Percentiles rank a stretch among this genome's conserved stretches.
phyloP scores from a whole-genome alignment of 2,888 invertebrate genomes.

The Pycnomerus fuliginosus region DNA sequence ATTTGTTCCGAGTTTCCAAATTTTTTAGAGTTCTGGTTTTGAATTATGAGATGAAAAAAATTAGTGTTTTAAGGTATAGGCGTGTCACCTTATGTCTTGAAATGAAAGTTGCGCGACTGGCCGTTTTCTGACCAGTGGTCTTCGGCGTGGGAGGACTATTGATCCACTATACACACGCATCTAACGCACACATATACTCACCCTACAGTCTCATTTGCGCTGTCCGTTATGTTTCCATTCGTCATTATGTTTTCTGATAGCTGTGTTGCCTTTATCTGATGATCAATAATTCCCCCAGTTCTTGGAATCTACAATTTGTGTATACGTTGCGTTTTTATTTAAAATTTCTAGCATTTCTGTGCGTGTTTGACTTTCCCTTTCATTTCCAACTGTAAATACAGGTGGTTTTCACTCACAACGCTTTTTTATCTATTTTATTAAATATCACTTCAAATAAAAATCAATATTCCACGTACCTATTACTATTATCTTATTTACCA shows the following conservation, averaged over 20 bases:
- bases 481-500: constrained; percentile 38
- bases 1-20: no score
- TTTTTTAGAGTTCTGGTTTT: no score
- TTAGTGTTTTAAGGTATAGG: constrained; percentile 43
- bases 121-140: constrained; percentile 53
- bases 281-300: constrained; percentile 51
- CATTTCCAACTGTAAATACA: constrained; percentile 36
- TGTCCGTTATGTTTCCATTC: constrained; percentile 52
- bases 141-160: constrained; percentile 53
- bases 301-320: constrained; percentile 41
- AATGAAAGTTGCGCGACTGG: constrained; percentile 52
- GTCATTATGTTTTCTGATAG: constrained; percentile 52
- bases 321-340: constrained; percentile 39
- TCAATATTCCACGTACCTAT: constrained; percentile 24
- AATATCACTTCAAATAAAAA: constrained; percentile 35
- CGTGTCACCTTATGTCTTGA: constrained; percentile 51
- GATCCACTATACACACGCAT: constrained; percentile 50
- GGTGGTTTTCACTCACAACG: constrained; percentile 30
- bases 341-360: constrained; percentile 29
- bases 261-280: constrained; percentile 50
- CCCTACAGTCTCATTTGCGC: constrained; percentile 48
- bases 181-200: constrained; percentile 42
- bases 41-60: no score
- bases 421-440: constrained; percentile 35
- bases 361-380: constrained; percentile 22